Conservation (phyloP, 2,888 invertebrate genomes). For the Cotesia congregata region DNA sequence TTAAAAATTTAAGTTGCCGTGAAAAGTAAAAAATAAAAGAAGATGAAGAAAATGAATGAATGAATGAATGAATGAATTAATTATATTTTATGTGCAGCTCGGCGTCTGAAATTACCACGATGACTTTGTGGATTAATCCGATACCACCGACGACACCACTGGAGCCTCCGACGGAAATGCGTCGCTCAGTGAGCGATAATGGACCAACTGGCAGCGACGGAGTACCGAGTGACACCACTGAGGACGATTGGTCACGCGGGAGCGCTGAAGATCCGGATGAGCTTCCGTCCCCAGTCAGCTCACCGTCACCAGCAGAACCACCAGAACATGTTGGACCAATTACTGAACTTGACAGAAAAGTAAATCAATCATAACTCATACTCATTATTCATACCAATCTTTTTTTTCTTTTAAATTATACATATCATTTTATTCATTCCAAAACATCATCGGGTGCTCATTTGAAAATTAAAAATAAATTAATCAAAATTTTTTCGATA, state of each 20-base stretch:
- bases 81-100: conserved; percentile 53
- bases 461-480: background rate
- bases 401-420: background rate
- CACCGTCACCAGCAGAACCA: conserved; percentile 63
- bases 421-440: no score
- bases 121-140: conserved; percentile 63
- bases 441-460: background rate
- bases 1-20: background rate
- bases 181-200: conserved; percentile 67
- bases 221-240: conserved; percentile 76
- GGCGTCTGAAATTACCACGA: conserved; percentile 63
- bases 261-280: conserved; percentile 79
- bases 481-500: background rate
- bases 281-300: conserved; percentile 67
- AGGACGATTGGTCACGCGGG: conserved; percentile 81
- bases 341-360: conserved; percentile 79
- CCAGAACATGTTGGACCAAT: conserved; percentile 66
- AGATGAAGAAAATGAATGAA: background rate
- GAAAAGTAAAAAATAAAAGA: background rate
- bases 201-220: conserved; percentile 73
- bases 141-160: conserved; percentile 54
- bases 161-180: conserved; percentile 61
- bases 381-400: background rate
- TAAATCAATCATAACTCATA: conserved; percentile 44
- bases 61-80: background rate